Base-by-base conservation (phyloP, 2,888 invertebrate genomes). In the Rhagophthalmus giganteus region DNA sequence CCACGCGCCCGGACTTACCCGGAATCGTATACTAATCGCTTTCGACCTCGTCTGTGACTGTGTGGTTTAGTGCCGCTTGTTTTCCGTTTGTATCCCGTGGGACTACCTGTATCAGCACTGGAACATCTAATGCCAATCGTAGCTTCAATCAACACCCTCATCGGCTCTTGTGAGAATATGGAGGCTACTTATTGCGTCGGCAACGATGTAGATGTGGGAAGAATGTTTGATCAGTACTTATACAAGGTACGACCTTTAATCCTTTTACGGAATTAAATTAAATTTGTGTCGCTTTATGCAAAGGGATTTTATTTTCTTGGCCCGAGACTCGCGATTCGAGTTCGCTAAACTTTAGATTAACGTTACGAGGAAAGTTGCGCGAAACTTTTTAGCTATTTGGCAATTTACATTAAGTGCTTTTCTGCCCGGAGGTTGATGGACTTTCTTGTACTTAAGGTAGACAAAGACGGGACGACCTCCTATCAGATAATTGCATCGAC, bases 221-320 rank as follows among this genome's bases (percentile, higher is more conserved):
- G 82, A 71, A 82, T 83, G 82, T 83, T 82, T 69, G 82, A 83
- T 72, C 82, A 82, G 76, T 83, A 82, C 72, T 75, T 81, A 62
- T 82, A 82, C 73, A 83, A 83, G 82, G 83, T 82, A 74, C 62
- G 56, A 38, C 46, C 20, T 48, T 40, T 38, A 37, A 39, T 16
- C 39, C 28, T 39, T 34, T 38, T 26, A 30, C 27, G 28, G 30
- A 10, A 9, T 8, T 6, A n/a, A n/a, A n/a, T n/a, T n/a, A n/a
- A n/a, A n/a, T n/a, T n/a, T n/a, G n/a, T n/a, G n/a, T n/a, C n/a
- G n/a, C n/a, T n/a, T n/a, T n/a, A n/a, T n/a, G n/a, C n/a, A n/a
- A n/a, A n/a, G n/a, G 25, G 8, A 34, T 11, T 34, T 34, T 33
- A 8, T 28, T 11, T 3, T 28, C 28, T 28, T 9, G 28, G 28